phyloP scores from a whole-genome alignment of 2,888 invertebrate genomes.

The Isotomurus palustris region DNA sequence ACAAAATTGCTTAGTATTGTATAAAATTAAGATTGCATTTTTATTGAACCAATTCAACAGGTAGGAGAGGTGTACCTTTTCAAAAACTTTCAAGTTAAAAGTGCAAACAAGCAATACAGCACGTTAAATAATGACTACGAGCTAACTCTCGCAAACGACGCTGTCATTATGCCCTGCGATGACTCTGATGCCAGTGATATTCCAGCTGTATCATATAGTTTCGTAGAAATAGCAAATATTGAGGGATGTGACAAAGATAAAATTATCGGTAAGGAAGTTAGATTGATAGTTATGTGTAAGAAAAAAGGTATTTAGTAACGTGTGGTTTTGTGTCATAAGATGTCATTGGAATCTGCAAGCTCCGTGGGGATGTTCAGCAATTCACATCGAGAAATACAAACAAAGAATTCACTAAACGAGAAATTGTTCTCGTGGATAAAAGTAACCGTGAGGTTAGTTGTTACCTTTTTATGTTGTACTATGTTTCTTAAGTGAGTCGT shows the following conservation, averaged over 20 bases:
- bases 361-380: slow-evolving; percentile 63
- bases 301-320: slow-evolving; percentile 4
- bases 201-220: slow-evolving; percentile 72
- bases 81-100: slow-evolving; percentile 76
- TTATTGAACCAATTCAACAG: no score
- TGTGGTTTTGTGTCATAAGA: slow-evolving; percentile 57
- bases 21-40: no score
- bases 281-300: neutral
- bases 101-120: slow-evolving; percentile 86
- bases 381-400: slow-evolving; percentile 70
- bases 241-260: slow-evolving; percentile 63
- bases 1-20: neutral
- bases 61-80: slow-evolving; percentile 81
- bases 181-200: slow-evolving; percentile 59
- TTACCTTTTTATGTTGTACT: no score
- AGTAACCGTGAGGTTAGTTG: slow-evolving; percentile 65
- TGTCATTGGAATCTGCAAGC: slow-evolving; percentile 81
- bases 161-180: slow-evolving; percentile 55
- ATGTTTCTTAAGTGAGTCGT: no score
- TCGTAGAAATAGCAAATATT: slow-evolving; percentile 69
- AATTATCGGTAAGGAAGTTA: slow-evolving; percentile 61
- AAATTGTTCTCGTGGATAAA: slow-evolving; percentile 79
- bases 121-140: slow-evolving; percentile 90
- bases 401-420: slow-evolving; percentile 82
- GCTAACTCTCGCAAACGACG: slow-evolving; percentile 77